These are phyloP conservation scores for Blastomussa wellsi DNA, from an alignment of 92 coral and sea anemone genomes.

Conservation along the genomic window DNA sequence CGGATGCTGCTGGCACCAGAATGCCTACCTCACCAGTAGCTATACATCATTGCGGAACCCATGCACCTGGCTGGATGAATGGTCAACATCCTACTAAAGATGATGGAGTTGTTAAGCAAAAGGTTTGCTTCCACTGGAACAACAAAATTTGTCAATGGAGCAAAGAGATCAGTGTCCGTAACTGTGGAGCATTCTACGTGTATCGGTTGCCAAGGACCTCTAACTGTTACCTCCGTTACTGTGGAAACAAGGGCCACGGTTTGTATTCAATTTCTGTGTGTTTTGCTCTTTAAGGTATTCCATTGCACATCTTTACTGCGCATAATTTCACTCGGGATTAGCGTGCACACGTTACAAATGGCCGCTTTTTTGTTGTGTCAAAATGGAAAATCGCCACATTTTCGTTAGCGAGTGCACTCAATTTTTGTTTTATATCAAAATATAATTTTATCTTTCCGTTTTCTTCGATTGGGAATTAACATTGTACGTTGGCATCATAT, in stretches of 20 bases:
- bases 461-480: too few relatives aligned
- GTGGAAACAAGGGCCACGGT: slow-evolving; percentile 20
- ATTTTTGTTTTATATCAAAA: too few relatives aligned
- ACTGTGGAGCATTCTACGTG: slow-evolving; percentile 52
- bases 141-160: slow-evolving; percentile 38
- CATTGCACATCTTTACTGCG: too few relatives aligned
- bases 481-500: too few relatives aligned
- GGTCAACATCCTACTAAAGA: slow-evolving; percentile 46
- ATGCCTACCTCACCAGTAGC: slow-evolving; percentile 53
- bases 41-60: slow-evolving; percentile 56
- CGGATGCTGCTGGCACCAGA: slow-evolving; percentile 52
- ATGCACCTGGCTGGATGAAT: slow-evolving; percentile 58
- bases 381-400: too few relatives aligned
- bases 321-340: too few relatives aligned
- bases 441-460: too few relatives aligned
- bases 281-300: too few relatives aligned
- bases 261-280: background rate
- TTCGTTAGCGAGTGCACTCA: too few relatives aligned
- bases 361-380: too few relatives aligned
- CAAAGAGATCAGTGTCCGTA: slow-evolving; percentile 30
- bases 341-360: too few relatives aligned
- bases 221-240: slow-evolving; percentile 17
- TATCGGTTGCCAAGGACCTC: slow-evolving; percentile 13
- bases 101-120: slow-evolving; percentile 47
- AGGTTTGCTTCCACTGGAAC: slow-evolving; percentile 58